A percentile compares a stretch with the other conserved stretches of the same genome.
These are phyloP conservation scores for Pterophyllum scalare DNA, from an alignment of 2,113 vertebrate species.

Conservation along the genomic window DNA sequence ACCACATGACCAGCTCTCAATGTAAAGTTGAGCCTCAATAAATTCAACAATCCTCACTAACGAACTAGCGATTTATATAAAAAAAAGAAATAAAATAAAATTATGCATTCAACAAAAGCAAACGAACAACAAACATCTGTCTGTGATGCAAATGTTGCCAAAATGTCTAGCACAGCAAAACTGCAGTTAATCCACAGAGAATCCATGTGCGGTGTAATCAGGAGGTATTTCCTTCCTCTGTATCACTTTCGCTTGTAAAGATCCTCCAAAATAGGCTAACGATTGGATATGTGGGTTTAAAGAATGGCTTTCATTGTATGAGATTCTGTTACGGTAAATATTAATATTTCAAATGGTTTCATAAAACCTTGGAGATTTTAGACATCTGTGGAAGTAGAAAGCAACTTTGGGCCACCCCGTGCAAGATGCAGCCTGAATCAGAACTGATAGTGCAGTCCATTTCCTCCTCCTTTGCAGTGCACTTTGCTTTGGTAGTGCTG, in stretches of 20 bases:
- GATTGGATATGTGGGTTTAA: constrained; percentile 17
- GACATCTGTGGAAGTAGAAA: constrained; percentile 30
- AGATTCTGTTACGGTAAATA: constrained; percentile 24
- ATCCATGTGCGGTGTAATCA: constrained; percentile 12
- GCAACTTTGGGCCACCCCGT: background rate
- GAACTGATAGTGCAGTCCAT: background rate
- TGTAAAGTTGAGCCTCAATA: constrained; percentile 20
- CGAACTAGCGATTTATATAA: background rate
- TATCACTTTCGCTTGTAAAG: constrained; percentile 11
- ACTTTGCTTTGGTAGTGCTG: background rate
- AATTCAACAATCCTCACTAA: constrained; percentile 27
- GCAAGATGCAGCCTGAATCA: background rate
- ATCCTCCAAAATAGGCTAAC: constrained; percentile 6
- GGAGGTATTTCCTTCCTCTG: constrained; percentile 29
- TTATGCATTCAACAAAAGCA: background rate
- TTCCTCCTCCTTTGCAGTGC: background rate
- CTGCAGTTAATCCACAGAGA: background rate
- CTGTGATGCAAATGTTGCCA: background rate
- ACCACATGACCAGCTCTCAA: constrained; percentile 20
- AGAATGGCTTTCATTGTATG: constrained; percentile 6
- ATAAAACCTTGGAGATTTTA: constrained; percentile 25
- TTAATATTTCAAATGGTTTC: constrained; percentile 12
- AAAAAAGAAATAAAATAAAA: background rate
- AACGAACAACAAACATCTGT: background rate
- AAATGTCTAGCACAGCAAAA: background rate